phyloP scores from a whole-genome alignment of 2,888 invertebrate species.

The Dryococelus australis region DNA sequence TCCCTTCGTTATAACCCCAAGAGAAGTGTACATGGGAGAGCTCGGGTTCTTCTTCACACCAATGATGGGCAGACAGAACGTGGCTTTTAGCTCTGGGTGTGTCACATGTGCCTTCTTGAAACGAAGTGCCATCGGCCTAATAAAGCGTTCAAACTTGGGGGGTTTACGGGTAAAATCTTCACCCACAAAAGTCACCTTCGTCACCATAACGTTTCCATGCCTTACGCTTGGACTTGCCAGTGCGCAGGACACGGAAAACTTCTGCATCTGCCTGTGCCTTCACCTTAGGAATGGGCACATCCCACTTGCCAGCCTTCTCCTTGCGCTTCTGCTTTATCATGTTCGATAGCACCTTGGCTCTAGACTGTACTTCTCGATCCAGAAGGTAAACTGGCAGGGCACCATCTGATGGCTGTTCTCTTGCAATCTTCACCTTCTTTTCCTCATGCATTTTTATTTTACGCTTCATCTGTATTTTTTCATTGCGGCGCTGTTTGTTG shows the following conservation, averaged over 20 bases:
- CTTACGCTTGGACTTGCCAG: slow-evolving; percentile 92
- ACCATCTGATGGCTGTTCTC: slow-evolving; percentile 84
- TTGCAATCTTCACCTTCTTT: slow-evolving; percentile 85
- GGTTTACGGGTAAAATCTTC: slow-evolving; percentile 99
- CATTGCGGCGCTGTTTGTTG: slow-evolving; percentile 95
- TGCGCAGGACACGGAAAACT: slow-evolving; percentile 91
- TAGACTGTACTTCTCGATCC: slow-evolving; percentile 92
- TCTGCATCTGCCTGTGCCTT: slow-evolving; percentile 96
- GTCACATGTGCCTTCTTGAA: slow-evolving; percentile 99
- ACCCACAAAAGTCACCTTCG: slow-evolving; percentile 97
- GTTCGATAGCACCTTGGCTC: slow-evolving; percentile 96
- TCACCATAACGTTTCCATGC: slow-evolving; percentile 99
- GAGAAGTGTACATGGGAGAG: slow-evolving; percentile 94
- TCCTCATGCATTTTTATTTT: slow-evolving; percentile 98
- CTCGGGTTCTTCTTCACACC: slow-evolving; percentile 99
- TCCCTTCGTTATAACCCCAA: slow-evolving; percentile 99
- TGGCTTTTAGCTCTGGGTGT: slow-evolving; percentile 98
- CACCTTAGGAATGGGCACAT: slow-evolving; percentile 98
- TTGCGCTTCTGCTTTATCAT: slow-evolving; percentile 99
- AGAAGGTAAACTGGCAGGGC: slow-evolving; percentile 96
- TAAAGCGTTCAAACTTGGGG: slow-evolving; percentile 98
- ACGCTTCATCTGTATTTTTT: slow-evolving; percentile 99
- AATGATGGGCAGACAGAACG: slow-evolving; percentile 96
- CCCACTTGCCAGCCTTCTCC: slow-evolving; percentile 99
- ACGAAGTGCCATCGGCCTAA: slow-evolving; percentile 94